Base-by-base conservation (phyloP, 2,113 vertebrate genomes). In the Eretmochelys imbricata region DNA sequence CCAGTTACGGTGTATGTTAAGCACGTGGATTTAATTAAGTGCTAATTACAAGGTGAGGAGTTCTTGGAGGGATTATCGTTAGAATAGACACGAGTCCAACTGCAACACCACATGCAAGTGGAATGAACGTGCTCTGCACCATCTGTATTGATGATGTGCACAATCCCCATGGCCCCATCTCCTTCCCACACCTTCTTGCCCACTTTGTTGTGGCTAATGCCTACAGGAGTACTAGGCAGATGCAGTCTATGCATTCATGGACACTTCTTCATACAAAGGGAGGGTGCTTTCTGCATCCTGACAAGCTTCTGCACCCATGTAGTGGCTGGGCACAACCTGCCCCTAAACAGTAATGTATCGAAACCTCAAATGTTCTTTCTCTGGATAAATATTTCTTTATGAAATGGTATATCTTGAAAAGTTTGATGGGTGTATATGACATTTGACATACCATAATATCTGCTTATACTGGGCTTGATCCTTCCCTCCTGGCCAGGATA, bases 31-130 rank as follows among this genome's bases (percentile, higher is more conserved):
- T 83, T 81, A 62, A 94, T 93, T 94, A 55, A 89, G 82, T 76
- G 91, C 96, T 96, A 97, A 97, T 97, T 96, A 97, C 95, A 96
- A 94, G 94, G 92, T 89, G 80, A 80, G 91, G 92, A 95, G 75
- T 89, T 96, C 96, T 95, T 89, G 79, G 79, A 95, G 85, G 92
- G 82, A 95, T 93, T 95, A 92, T 95, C 95, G 91, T 95, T 85
- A 85, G 95, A 94, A 94, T 92, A 97, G 89, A 75, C 92, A 91
- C 88, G 92, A 89, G 89, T 93, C 79, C 92, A 84, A 38, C 75
- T 92, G 92, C 91, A 93, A 59, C 84, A 76, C 91, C 82, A 89
- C 92, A 46, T 27, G 54, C 4, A 78, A 93, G 89, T 51, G 51
- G 88, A 96, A 87, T 3, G 59, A 82, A 20, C 79, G 4, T 1